Evolutionary conservation across 2,888 invertebrate genomes (phyloP).

Genomic region (Tetrapedia diversipes): DNA sequence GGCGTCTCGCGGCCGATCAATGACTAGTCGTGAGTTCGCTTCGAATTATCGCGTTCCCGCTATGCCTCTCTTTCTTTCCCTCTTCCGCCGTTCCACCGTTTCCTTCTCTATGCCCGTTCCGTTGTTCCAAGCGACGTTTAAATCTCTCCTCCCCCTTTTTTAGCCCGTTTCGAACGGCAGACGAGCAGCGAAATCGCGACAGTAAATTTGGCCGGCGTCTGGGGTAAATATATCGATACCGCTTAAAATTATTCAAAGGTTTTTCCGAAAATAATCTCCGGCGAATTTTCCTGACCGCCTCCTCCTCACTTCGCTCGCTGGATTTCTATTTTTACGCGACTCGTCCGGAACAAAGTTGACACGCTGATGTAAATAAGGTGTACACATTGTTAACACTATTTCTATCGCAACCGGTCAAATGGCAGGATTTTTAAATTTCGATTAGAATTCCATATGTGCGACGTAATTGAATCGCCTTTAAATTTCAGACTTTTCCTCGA

Average conservation of each 20-base stretch:
- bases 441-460: no score
- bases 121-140: background rate
- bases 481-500: no score
- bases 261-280: conserved; percentile 1
- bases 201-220: background rate
- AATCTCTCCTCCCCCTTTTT: background rate
- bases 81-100: background rate
- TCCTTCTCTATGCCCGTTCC: background rate
- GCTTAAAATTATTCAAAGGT: conserved; percentile 1
- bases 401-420: no score
- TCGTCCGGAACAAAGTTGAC: background rate
- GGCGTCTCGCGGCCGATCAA: conserved; percentile 73
- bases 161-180: background rate
- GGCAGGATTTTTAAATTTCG: no score
- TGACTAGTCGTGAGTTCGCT: conserved; percentile 68
- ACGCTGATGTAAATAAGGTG: background rate
- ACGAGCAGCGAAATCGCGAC: background rate
- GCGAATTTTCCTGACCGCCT: background rate
- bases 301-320: background rate
- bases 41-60: conserved; percentile 58
- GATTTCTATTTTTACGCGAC: conserved; percentile 28
- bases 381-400: background rate
- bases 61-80: conserved; percentile 4
- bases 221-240: conserved; percentile 7
- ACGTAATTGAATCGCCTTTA: no score